A percentile compares a stretch with the other conserved stretches of the same genome.
Evolutionary conservation across 2,113 vertebrate genomes (phyloP).

Genomic region (Barnardius zonarius): DNA sequence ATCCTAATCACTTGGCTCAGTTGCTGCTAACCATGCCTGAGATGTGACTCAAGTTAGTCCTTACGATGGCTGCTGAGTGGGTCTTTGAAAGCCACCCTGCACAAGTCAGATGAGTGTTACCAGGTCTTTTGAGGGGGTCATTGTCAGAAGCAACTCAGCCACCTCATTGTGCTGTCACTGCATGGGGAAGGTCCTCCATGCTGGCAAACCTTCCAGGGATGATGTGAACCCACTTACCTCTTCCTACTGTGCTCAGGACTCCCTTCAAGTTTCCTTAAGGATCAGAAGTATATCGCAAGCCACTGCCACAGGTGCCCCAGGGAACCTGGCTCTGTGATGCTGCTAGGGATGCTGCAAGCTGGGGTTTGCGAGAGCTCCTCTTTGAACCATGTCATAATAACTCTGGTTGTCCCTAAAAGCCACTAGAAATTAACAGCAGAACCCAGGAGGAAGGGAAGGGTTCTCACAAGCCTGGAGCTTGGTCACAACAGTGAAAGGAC

Average conservation of each 20-base stretch:
- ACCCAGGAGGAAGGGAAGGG: neutral
- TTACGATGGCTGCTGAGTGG: neutral
- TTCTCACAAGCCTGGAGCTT: neutral
- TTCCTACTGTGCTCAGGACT: conserved; percentile 38
- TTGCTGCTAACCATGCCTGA: neutral
- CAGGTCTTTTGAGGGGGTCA: neutral
- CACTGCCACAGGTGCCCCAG: neutral
- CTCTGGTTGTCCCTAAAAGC: neutral
- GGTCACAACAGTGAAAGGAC: neutral
- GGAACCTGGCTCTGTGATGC: neutral
- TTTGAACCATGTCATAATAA: neutral
- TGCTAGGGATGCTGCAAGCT: neutral
- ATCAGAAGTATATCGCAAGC: neutral
- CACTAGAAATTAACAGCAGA: neutral
- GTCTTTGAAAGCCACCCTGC: neutral
- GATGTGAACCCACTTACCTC: conserved; percentile 33
- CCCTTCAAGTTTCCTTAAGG: neutral
- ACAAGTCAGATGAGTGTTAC: neutral
- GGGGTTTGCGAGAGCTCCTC: neutral
- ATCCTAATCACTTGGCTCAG: neutral
- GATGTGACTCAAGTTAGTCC: rapidly evolving
- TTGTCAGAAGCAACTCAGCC: neutral
- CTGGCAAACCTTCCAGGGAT: neutral
- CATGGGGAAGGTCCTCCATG: neutral
- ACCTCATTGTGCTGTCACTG: rapidly evolving